Conservation (phyloP, 2,797 vertebrate species). For the Catostomus latipinnis region DNA sequence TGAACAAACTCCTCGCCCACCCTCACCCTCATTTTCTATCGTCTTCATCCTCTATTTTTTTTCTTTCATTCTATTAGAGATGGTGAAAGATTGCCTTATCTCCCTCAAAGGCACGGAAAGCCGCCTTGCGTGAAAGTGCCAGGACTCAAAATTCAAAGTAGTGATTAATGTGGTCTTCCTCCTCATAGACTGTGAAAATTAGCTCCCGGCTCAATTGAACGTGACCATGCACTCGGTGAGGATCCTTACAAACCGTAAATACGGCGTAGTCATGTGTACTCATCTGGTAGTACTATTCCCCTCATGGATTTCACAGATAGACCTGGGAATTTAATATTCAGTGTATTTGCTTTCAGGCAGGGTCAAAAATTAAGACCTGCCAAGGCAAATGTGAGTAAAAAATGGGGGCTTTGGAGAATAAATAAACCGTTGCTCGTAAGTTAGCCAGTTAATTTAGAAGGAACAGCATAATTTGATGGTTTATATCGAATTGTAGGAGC, state of each 20-base stretch:
- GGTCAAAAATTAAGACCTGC: too few species aligned
- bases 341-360: neutral
- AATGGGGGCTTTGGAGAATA: too few species aligned
- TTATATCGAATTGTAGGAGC: too few species aligned
- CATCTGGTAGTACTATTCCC: slow-evolving; percentile 11
- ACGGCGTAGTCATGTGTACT: slow-evolving; percentile 24
- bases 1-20: slow-evolving; percentile 57
- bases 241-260: slow-evolving; percentile 50
- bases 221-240: slow-evolving; percentile 27
- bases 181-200: slow-evolving; percentile 51
- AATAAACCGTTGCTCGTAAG: too few species aligned
- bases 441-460: too few species aligned
- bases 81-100: slow-evolving; percentile 54
- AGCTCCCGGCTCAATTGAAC: slow-evolving; percentile 40
- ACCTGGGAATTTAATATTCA: slow-evolving; percentile 35
- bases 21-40: slow-evolving; percentile 44
- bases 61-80: slow-evolving; percentile 38
- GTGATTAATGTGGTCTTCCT: slow-evolving; percentile 55
- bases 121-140: slow-evolving; percentile 53
- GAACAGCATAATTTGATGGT: too few species aligned
- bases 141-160: slow-evolving; percentile 40
- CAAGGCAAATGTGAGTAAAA: too few species aligned
- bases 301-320: slow-evolving; percentile 19
- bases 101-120: slow-evolving; percentile 38
- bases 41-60: slow-evolving; percentile 61